Conservation (phyloP, 2,888 invertebrate species). For the Actias luna region DNA sequence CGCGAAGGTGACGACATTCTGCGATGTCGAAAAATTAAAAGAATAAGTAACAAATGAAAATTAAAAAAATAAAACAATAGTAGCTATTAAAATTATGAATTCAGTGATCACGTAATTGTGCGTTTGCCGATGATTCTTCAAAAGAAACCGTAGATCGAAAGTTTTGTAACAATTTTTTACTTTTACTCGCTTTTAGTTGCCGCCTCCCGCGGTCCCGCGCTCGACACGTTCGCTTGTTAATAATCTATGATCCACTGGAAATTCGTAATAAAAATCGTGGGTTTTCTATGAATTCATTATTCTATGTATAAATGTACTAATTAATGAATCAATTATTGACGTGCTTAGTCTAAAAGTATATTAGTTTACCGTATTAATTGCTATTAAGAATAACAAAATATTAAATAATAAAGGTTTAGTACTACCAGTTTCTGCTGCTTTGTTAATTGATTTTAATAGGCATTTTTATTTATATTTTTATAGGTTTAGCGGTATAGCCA, state of each 20-base stretch:
- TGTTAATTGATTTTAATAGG: too few relatives aligned
- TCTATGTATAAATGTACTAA: background rate
- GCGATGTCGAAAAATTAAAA: background rate
- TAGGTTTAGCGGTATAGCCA: too few relatives aligned
- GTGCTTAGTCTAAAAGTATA: too few relatives aligned
- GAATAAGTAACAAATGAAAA: background rate
- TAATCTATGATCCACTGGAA: background rate
- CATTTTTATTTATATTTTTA: too few relatives aligned
- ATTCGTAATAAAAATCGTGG: background rate
- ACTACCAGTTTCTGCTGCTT: too few relatives aligned
- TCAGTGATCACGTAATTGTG: background rate
- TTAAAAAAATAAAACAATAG: background rate
- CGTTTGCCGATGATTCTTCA: background rate
- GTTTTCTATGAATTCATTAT: background rate
- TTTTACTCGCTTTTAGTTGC: background rate
- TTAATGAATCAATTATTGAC: too few relatives aligned
- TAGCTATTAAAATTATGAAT: background rate
- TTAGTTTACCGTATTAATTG: too few relatives aligned
- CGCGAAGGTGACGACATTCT: background rate
- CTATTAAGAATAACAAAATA: too few relatives aligned
- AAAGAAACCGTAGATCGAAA: background rate
- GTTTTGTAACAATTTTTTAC: background rate
- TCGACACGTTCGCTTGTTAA: background rate
- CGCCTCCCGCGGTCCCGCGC: background rate
- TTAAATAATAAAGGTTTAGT: too few relatives aligned